Percentiles rank a stretch among this genome's conserved stretches.
phyloP scores from a whole-genome alignment of 2,888 invertebrate species.

The Stenotaenia linearis region DNA sequence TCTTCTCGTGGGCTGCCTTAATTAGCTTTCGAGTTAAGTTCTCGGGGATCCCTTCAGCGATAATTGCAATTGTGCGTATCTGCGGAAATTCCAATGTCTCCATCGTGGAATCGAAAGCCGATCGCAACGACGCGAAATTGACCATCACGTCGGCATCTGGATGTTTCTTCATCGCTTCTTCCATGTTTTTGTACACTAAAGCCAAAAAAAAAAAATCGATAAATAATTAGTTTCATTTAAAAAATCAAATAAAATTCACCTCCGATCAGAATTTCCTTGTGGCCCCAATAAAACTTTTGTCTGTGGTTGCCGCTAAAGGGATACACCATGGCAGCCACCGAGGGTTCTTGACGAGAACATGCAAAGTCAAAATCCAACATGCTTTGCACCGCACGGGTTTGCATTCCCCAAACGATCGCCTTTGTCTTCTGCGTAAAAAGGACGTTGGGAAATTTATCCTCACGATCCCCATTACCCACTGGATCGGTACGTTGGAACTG shows the following conservation, averaged over 20 bases:
- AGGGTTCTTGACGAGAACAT: slow-evolving; percentile 77
- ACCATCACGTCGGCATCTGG: slow-evolving; percentile 89
- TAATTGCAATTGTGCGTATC: slow-evolving; percentile 93
- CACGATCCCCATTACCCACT: background rate
- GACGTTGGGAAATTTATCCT: background rate
- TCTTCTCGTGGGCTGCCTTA: slow-evolving; percentile 72
- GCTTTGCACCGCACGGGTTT: slow-evolving; percentile 90
- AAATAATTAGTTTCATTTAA: background rate
- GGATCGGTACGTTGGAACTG: background rate
- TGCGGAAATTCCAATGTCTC: slow-evolving; percentile 89
- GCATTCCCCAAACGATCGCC: slow-evolving; percentile 99
- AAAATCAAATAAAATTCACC: slow-evolving; percentile 40
- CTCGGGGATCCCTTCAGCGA: slow-evolving; percentile 98
- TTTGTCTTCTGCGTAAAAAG: slow-evolving; percentile 59
- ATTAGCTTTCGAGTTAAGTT: slow-evolving; percentile 94
- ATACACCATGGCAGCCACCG: slow-evolving; percentile 90
- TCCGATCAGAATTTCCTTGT: slow-evolving; percentile 88
- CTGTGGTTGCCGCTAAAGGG: slow-evolving; percentile 96
- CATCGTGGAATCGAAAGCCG: slow-evolving; percentile 93
- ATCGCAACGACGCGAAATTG: slow-evolving; percentile 94
- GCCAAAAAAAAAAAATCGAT: background rate
- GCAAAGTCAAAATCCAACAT: slow-evolving; percentile 96
- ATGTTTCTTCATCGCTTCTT: slow-evolving; percentile 90
- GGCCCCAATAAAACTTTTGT: slow-evolving; percentile 99
- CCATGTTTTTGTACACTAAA: slow-evolving; percentile 90